These are phyloP conservation scores for Acleris literana DNA, from an alignment of 2,888 invertebrate genomes.

Conservation along the genomic window DNA sequence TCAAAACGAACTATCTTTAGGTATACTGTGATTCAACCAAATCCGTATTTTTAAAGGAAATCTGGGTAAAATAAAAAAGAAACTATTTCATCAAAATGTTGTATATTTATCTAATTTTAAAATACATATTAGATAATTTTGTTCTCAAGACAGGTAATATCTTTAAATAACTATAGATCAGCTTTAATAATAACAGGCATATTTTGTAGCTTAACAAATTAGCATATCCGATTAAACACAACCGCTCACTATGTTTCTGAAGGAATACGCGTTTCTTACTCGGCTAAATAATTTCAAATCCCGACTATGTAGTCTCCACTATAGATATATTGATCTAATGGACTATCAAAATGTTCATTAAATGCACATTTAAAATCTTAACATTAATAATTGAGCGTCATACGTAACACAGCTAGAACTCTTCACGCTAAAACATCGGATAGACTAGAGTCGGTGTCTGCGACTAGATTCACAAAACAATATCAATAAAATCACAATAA, in stretches of 20 bases:
- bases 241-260: constrained; percentile 25
- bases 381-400: constrained; percentile 74
- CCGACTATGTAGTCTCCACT: constrained; percentile 15
- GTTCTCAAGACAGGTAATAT: constrained; percentile 29
- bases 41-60: too few relatives aligned
- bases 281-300: constrained; percentile 20
- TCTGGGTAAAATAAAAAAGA: constrained; percentile 39
- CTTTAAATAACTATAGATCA: constrained; percentile 20
- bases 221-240: constrained; percentile 26
- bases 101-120: constrained; percentile 63
- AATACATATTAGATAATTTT: constrained; percentile 34
- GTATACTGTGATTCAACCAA: too few relatives aligned
- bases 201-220: constrained; percentile 18
- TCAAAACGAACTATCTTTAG: too few relatives aligned
- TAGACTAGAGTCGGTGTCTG: constrained; percentile 14
- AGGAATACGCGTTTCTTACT: constrained; percentile 28
- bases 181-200: constrained; percentile 16
- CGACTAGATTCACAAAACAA: constrained; percentile 28
- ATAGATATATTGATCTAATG: constrained; percentile 56
- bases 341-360: constrained; percentile 58
- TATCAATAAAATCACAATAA: constrained; percentile 33
- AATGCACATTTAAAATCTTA: constrained; percentile 49
- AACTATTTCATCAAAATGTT: constrained; percentile 59
- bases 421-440: constrained; percentile 42
- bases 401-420: constrained; percentile 57